These are phyloP conservation scores for Rhyacophila evoluta DNA, from an alignment of 2,888 invertebrate species.

Conservation along the genomic window DNA sequence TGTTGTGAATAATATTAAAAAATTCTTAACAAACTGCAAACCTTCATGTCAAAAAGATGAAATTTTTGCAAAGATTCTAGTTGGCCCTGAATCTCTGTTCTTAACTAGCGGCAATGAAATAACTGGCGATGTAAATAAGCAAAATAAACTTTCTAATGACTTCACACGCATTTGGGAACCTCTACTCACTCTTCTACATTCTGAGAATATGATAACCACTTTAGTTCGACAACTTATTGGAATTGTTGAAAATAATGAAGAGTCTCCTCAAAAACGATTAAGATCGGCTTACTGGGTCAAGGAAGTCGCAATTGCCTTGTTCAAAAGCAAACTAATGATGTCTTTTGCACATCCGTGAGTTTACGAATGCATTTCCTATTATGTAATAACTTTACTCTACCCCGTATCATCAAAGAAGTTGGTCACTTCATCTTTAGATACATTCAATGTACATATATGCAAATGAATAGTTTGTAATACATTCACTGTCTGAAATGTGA, in stretches of 20 bases:
- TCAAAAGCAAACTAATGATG: conserved; percentile 62
- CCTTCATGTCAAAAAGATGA: conserved; percentile 55
- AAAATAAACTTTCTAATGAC: conserved; percentile 20
- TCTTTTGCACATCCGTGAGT: conserved; percentile 34
- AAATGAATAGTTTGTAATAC: too few relatives aligned
- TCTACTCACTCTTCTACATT: conserved; percentile 68
- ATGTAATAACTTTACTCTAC: too few relatives aligned
- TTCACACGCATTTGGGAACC: conserved; percentile 67
- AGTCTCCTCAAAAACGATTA: conserved; percentile 59
- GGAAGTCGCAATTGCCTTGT: conserved; percentile 64
- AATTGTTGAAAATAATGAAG: conserved; percentile 61
- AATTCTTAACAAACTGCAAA: conserved; percentile 37
- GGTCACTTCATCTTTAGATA: too few relatives aligned
- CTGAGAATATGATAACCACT: conserved; percentile 65
- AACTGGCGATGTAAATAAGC: conserved; percentile 54
- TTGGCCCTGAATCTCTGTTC: conserved; percentile 59
- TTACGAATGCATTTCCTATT: too few relatives aligned
- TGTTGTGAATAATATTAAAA: conserved; percentile 45
- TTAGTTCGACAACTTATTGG: conserved; percentile 66
- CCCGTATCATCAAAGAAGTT: too few relatives aligned
- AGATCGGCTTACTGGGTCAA: conserved; percentile 70
- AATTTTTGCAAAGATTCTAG: conserved; percentile 57
- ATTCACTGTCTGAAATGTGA: too few relatives aligned
- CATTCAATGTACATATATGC: too few relatives aligned
- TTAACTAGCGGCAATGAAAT: conserved; percentile 56